Conservation (phyloP, 2,888 invertebrate species). For the Eucriotettix oculatus region DNA sequence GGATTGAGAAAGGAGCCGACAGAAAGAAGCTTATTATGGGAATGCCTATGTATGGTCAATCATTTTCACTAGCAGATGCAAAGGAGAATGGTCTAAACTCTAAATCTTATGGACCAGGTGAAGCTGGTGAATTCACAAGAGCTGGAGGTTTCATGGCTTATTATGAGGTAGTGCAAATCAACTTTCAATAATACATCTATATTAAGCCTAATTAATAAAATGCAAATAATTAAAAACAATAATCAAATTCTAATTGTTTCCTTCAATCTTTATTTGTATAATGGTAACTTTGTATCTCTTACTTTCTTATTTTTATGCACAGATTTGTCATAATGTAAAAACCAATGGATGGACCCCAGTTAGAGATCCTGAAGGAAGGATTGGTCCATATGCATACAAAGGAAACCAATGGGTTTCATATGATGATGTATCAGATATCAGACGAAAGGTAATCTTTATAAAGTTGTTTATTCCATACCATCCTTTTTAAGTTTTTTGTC, state of each 20-base stretch:
- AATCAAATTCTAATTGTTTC: not conserved
- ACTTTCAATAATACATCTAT: not conserved
- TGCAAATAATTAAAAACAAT: not conserved
- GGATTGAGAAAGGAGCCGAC: constrained; percentile 49
- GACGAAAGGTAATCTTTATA: constrained; percentile 29
- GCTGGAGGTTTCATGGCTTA: constrained; percentile 61
- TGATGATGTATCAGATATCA: constrained; percentile 44
- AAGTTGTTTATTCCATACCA: no score
- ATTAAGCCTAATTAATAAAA: not conserved
- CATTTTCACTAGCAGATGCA: constrained; percentile 44
- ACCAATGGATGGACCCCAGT: constrained; percentile 41
- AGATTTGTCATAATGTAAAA: constrained; percentile 46
- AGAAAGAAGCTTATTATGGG: constrained; percentile 51
- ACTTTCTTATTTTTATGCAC: constrained; percentile 13
- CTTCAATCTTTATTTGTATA: not conserved
- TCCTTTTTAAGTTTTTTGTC: no score
- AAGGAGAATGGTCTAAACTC: constrained; percentile 36
- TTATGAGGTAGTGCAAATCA: constrained; percentile 39
- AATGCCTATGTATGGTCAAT: constrained; percentile 60
- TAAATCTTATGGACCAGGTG: constrained; percentile 45
- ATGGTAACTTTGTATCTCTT: not conserved
- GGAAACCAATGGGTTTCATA: constrained; percentile 68
- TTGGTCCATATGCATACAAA: constrained; percentile 56
- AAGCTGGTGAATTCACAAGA: constrained; percentile 48
- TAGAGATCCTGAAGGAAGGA: constrained; percentile 39